Conservation (phyloP, 2,113 vertebrate genomes). For the human (Homo sapiens) region GRCh38 chr1:189723501-189724000, state of each 20-base stretch:
- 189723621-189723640: not conserved
- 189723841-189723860: not conserved
- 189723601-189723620: not conserved
- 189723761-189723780: not conserved
- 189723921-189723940: not conserved
- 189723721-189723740: not conserved
- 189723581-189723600: not conserved
- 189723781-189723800: not conserved
- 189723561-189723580: not conserved
- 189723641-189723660: not conserved
- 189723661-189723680: not conserved
- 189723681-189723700: not conserved
- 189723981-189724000: not conserved
- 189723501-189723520: accelerated
- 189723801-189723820: not conserved
- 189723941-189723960: not conserved
- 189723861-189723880: not conserved
- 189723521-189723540: not conserved
- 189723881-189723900: not conserved
- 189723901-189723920: not conserved
- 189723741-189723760: not conserved
- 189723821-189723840: not conserved
- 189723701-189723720: not conserved
- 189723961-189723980: not conserved
- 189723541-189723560: not conserved